Evolutionary conservation across 2,888 invertebrate genomes (phyloP).

Genomic region (Tridacna gigas): DNA sequence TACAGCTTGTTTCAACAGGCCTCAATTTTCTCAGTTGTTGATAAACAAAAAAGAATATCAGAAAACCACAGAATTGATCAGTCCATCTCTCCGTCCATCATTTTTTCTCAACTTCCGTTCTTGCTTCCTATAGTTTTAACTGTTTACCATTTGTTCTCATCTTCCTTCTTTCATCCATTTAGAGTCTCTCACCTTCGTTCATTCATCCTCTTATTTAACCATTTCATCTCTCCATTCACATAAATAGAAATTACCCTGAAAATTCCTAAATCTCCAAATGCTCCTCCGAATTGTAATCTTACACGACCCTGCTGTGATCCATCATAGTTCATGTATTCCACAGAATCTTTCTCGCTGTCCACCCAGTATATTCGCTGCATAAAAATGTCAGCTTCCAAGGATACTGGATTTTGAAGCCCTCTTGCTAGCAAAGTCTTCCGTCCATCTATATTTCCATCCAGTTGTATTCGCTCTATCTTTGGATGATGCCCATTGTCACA

Average conservation of each 20-base stretch:
- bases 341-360: conserved; percentile 86
- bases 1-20: no score
- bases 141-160: no score
- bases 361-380: conserved; percentile 99
- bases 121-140: no score
- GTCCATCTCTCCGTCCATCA: no score
- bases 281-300: neutral
- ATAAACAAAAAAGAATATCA: no score
- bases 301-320: conserved; percentile 3
- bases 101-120: no score
- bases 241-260: conserved; percentile 26
- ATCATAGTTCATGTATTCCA: conserved; percentile 25
- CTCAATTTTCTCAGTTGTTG: no score
- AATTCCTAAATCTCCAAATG: conserved; percentile 29
- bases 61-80: no score
- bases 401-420: conserved; percentile 93
- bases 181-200: no score
- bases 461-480: conserved; percentile 90
- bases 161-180: no score
- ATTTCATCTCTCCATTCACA: no score
- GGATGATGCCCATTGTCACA: conserved; percentile 95
- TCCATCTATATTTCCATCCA: conserved; percentile 89
- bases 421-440: conserved; percentile 91
- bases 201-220: no score
- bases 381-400: conserved; percentile 91